phyloP scores from a whole-genome alignment of 2,888 invertebrate species.

The Dynastes hyllus region DNA sequence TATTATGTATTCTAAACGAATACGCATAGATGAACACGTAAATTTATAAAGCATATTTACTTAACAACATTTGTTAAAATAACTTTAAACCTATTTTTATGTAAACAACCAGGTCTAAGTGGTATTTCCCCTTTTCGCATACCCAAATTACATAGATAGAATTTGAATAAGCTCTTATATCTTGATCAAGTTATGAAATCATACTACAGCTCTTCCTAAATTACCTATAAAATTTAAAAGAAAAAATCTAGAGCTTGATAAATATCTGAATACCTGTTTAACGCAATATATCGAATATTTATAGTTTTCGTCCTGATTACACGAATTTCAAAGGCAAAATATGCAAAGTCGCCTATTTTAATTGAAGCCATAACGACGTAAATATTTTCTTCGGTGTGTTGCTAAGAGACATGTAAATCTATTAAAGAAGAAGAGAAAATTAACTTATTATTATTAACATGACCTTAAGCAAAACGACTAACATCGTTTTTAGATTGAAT shows the following conservation, averaged over 20 bases:
- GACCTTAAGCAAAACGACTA: constrained; percentile 11
- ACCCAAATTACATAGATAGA: too few relatives aligned
- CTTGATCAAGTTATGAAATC: too few relatives aligned
- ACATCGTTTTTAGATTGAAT: background rate
- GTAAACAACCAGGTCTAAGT: too few relatives aligned
- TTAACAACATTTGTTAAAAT: background rate
- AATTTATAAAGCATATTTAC: background rate
- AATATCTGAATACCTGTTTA: background rate
- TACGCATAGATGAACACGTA: background rate
- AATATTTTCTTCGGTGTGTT: background rate
- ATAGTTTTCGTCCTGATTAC: background rate
- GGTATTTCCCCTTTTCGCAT: too few relatives aligned
- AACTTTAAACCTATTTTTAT: too few relatives aligned
- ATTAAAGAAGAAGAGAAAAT: background rate
- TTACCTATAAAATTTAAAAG: too few relatives aligned
- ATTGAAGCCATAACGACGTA: background rate
- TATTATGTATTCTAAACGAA: constrained; percentile 6
- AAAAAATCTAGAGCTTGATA: too few relatives aligned
- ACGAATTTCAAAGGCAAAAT: background rate
- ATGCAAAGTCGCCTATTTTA: background rate
- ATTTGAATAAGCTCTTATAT: too few relatives aligned
- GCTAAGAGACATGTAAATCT: background rate
- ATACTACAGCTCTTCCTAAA: too few relatives aligned
- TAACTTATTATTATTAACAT: constrained; percentile 1
- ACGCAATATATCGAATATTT: background rate